Conservation (phyloP, 2,797 vertebrate species). For the Ciconia nigra region DNA sequence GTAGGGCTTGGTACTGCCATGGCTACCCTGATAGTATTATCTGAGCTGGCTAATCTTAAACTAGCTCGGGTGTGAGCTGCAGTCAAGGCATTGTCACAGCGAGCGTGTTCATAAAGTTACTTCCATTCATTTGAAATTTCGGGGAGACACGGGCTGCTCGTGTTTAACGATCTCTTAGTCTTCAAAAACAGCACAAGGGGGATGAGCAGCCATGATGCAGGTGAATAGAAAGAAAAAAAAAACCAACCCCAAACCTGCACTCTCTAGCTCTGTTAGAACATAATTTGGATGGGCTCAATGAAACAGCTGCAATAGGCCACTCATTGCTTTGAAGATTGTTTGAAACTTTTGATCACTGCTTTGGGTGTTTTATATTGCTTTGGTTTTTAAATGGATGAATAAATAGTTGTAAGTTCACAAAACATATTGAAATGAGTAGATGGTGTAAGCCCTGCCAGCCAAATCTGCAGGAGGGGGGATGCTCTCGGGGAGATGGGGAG, state of each 20-base stretch:
- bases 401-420: not conserved
- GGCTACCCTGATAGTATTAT: not conserved
- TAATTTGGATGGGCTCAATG: not conserved
- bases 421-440: not conserved
- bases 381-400: not conserved
- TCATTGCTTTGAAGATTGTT: not conserved
- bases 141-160: not conserved
- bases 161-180: not conserved
- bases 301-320: not conserved
- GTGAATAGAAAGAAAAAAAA: not conserved
- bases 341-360: not conserved
- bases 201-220: not conserved
- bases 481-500: not conserved
- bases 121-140: not conserved
- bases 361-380: not conserved
- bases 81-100: not conserved
- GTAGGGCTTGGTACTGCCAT: not conserved
- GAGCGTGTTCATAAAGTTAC: rapidly evolving
- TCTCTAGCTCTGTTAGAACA: not conserved
- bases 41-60: not conserved
- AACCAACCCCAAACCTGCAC: not conserved
- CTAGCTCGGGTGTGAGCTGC: not conserved
- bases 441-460: not conserved
- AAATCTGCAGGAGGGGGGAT: no score
- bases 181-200: not conserved